Evolutionary conservation across 2,113 vertebrate genomes (phyloP).

Genomic region (Petrocephalus microphthalmus): DNA sequence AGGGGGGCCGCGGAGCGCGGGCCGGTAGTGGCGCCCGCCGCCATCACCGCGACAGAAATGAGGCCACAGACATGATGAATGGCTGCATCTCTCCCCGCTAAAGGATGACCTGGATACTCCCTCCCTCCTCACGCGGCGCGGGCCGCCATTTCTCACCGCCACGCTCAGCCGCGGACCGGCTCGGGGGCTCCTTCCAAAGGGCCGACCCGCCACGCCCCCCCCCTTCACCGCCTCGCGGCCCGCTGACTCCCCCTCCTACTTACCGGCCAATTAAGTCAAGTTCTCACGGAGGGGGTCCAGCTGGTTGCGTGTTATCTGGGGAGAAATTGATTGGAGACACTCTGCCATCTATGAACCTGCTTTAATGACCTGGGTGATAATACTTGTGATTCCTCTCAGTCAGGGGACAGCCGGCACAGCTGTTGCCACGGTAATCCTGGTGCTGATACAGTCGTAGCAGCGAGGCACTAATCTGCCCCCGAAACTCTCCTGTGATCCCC

Average conservation of each 20-base stretch:
- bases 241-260: constrained; percentile 89
- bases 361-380: constrained; percentile 99
- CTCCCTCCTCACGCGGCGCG: constrained; percentile 74
- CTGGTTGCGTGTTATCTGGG: constrained; percentile 90
- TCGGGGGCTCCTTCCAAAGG: constrained; percentile 69
- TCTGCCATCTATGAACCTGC: constrained; percentile 87
- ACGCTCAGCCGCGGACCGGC: constrained; percentile 85
- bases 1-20: constrained; percentile 63
- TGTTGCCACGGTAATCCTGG: constrained; percentile 86
- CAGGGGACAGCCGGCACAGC: constrained; percentile 93
- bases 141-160: constrained; percentile 89
- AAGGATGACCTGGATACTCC: constrained; percentile 86
- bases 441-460: constrained; percentile 82
- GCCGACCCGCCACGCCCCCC: constrained; percentile 61
- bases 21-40: constrained; percentile 75
- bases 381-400: constrained; percentile 99
- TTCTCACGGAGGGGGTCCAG: constrained; percentile 98
- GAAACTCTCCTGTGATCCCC: constrained; percentile 55
- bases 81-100: constrained; percentile 77
- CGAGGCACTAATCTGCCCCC: constrained; percentile 77
- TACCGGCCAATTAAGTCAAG: constrained; percentile 99
- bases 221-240: constrained; percentile 66
- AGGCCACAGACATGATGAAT: constrained; percentile 94
- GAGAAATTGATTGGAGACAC: constrained; percentile 98
- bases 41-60: constrained; percentile 85